A percentile compares a stretch with the other conserved stretches of the same genome.
Conservation (phyloP, 1,140 invertebrate genomes). For the Glomeris maerens region DNA sequence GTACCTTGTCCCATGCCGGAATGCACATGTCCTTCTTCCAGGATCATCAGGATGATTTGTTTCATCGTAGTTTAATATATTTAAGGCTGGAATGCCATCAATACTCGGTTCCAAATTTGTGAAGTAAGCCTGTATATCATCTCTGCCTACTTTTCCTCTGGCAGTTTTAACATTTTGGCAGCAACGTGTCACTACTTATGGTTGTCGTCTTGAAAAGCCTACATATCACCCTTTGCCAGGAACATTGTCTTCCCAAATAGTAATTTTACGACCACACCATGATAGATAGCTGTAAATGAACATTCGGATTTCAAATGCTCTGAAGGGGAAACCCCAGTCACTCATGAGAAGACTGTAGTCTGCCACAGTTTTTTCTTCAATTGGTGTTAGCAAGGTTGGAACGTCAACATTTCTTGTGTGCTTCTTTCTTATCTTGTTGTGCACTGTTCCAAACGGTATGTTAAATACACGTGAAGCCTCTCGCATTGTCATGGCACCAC, state of each 20-base stretch:
- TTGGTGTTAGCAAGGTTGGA: too few species aligned
- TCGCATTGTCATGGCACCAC: too few species aligned
- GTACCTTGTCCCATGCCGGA: constrained; percentile 25
- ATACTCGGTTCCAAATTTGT: constrained; percentile 22
- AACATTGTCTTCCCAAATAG: neutral
- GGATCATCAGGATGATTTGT: constrained; percentile 26
- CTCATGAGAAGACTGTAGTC: too few species aligned
- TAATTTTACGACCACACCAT: neutral
- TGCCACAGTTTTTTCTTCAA: too few species aligned
- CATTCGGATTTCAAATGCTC: neutral
- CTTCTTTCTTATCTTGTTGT: too few species aligned
- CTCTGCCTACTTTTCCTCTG: constrained; percentile 9
- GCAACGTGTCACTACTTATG: constrained; percentile 2
- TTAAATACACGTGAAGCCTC: too few species aligned
- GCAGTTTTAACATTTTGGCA: constrained; percentile 7
- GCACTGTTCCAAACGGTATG: too few species aligned
- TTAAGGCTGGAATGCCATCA: constrained; percentile 22
- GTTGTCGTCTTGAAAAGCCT: constrained; percentile 3
- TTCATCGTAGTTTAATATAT: constrained; percentile 29
- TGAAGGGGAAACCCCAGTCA: constrained; percentile 1
- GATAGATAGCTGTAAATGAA: neutral
- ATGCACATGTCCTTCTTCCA: constrained; percentile 20
- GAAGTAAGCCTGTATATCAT: constrained; percentile 18
- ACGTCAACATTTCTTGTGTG: too few species aligned
- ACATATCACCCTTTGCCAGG: neutral